Percentiles rank a stretch among this genome's conserved stretches.
These are phyloP conservation scores for Psammodynastes pulverulentus DNA, from an alignment of 2,113 vertebrate species.

Conservation along the genomic window DNA sequence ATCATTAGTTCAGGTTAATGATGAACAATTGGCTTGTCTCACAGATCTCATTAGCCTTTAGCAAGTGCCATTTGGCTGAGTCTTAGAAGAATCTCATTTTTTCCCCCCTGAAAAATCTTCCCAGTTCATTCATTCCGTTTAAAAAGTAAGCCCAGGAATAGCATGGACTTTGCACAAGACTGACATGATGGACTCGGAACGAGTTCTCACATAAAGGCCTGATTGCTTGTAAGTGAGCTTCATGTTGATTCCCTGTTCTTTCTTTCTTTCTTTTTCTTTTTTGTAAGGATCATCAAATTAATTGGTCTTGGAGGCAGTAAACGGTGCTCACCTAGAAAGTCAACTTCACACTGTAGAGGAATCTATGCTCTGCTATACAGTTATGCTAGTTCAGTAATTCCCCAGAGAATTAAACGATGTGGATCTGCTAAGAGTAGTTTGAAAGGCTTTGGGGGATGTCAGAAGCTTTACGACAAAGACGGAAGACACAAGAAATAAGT, in stretches of 20 bases:
- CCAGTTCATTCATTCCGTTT: neutral
- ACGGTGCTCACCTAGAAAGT: neutral
- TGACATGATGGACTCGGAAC: neutral
- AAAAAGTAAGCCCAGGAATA: neutral
- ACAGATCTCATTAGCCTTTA: slow-evolving; percentile 8
- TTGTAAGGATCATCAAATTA: neutral
- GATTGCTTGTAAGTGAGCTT: neutral
- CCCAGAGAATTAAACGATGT: neutral
- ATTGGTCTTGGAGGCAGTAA: neutral
- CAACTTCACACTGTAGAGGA: neutral
- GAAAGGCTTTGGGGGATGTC: neutral
- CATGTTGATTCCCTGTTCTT: neutral
- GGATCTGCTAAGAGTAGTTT: neutral
- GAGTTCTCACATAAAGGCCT: neutral
- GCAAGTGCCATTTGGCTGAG: slow-evolving; percentile 8
- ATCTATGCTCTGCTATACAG: neutral
- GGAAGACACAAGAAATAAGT: neutral
- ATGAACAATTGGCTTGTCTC: neutral
- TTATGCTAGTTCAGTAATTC: neutral
- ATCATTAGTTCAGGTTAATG: slow-evolving; percentile 16
- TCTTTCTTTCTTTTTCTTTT: neutral
- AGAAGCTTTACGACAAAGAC: neutral
- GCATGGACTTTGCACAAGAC: no score
- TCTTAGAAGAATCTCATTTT: neutral
- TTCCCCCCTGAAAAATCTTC: neutral